Evolutionary conservation across 2,888 invertebrate species (phyloP).

Genomic region (Andrena praecox): DNA sequence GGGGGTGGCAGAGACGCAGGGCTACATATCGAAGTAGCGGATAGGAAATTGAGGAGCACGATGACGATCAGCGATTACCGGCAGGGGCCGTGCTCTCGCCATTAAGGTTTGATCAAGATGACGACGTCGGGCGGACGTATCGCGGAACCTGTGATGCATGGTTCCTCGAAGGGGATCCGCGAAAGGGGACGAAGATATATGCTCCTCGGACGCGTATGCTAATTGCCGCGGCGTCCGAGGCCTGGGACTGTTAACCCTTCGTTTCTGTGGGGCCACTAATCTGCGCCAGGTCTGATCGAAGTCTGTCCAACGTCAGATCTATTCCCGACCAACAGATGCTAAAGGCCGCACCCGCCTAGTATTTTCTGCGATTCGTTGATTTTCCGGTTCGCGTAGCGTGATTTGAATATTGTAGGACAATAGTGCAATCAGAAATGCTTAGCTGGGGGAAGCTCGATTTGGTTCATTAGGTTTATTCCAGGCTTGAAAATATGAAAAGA

Average conservation of each 20-base stretch:
- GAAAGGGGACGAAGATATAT: conserved; percentile 56
- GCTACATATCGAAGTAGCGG: conserved; percentile 68
- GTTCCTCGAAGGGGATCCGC: conserved; percentile 39
- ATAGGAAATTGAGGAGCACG: conserved; percentile 74
- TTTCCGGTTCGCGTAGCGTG: no score
- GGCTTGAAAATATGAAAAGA: no score
- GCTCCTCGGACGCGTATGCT: conserved; percentile 46
- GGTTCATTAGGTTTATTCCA: no score
- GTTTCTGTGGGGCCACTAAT: conserved; percentile 54
- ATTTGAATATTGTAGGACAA: no score
- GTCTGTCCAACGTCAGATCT: conserved; percentile 28
- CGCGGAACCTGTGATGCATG: conserved; percentile 51
- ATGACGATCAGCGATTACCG: conserved; percentile 57
- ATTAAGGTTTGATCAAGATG: conserved; percentile 65
- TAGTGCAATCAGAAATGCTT: no score
- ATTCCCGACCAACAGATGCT: conserved; percentile 41
- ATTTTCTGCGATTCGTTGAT: no score
- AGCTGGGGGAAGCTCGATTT: no score
- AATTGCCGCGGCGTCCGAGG: conserved; percentile 38
- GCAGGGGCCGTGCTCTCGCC: background rate
- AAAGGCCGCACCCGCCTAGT: background rate
- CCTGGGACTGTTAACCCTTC: conserved; percentile 59
- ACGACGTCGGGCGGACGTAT: conserved; percentile 47
- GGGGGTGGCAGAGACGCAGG: conserved; percentile 5
- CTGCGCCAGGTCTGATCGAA: conserved; percentile 44